Evolutionary conservation across 1,140 invertebrate genomes (phyloP).

Genomic region (Drosophila nigromelanica): DNA sequence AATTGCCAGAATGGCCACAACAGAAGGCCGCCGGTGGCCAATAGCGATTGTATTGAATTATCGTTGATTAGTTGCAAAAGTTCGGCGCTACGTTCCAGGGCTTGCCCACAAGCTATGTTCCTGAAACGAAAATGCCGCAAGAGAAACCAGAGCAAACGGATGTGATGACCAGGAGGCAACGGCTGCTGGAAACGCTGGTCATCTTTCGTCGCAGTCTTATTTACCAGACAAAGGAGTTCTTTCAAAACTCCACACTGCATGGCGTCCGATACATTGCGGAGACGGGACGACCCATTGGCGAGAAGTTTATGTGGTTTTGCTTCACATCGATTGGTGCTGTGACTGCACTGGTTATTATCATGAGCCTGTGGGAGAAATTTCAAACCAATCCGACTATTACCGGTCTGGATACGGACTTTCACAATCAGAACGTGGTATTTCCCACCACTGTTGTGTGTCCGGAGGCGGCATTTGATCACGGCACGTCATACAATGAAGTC

Average conservation of each 20-base stretch:
- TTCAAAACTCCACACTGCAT: slow-evolving; percentile 89
- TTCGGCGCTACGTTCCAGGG: background rate
- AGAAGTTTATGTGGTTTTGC: slow-evolving; percentile 91
- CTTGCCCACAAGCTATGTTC: slow-evolving; percentile 50
- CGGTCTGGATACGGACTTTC: slow-evolving; percentile 89
- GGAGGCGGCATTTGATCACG: slow-evolving; percentile 83
- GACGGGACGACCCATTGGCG: slow-evolving; percentile 87
- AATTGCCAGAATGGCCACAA: slow-evolving; percentile 15
- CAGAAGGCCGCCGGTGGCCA: background rate
- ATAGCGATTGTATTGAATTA: background rate
- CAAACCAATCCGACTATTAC: slow-evolving; percentile 92
- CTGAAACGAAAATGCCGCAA: slow-evolving; percentile 74
- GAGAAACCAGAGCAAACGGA: slow-evolving; percentile 38
- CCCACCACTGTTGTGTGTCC: slow-evolving; percentile 88
- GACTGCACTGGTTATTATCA: slow-evolving; percentile 88
- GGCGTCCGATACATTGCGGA: slow-evolving; percentile 89
- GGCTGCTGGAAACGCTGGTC: slow-evolving; percentile 57
- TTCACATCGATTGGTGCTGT: slow-evolving; percentile 88
- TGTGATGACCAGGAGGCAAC: slow-evolving; percentile 29
- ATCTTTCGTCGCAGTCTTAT: slow-evolving; percentile 86
- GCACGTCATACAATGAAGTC: slow-evolving; percentile 60
- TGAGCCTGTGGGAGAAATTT: slow-evolving; percentile 90
- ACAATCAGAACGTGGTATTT: slow-evolving; percentile 90
- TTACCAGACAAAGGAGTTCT: slow-evolving; percentile 88
- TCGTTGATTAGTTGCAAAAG: slow-evolving; percentile 12